Percentiles rank a stretch among this genome's conserved stretches.
phyloP scores from a whole-genome alignment of 2,113 vertebrate genomes.

The Mormoops blainvillei region DNA sequence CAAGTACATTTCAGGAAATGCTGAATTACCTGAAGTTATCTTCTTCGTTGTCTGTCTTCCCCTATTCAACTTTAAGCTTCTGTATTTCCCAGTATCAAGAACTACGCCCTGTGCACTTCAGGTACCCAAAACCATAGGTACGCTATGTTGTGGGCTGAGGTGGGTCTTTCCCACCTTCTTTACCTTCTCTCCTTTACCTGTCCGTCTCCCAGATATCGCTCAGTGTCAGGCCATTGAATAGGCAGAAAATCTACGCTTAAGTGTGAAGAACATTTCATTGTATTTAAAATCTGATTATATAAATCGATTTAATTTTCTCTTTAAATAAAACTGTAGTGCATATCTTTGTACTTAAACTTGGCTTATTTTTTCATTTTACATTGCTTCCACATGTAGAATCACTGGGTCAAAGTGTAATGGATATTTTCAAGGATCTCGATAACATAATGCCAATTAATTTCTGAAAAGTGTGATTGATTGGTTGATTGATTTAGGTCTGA shows the following conservation, averaged over 20 bases:
- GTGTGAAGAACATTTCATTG: neutral
- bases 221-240: neutral
- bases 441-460: neutral
- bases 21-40: neutral
- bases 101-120: neutral
- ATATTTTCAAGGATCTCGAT: conserved; percentile 15
- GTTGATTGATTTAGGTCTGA: neutral
- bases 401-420: neutral
- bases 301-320: neutral
- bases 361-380: neutral
- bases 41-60: neutral
- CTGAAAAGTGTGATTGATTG: neutral
- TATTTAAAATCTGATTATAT: neutral
- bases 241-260: neutral
- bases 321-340: neutral
- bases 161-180: too few species aligned
- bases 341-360: neutral
- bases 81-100: neutral
- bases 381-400: neutral
- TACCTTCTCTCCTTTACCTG: neutral
- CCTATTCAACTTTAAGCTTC: neutral
- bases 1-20: neutral
- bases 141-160: neutral
- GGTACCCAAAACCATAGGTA: neutral
- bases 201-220: neutral